These are phyloP conservation scores for Gadus macrocephalus DNA, from an alignment of 2,113 vertebrate genomes.

Conservation along the genomic window DNA sequence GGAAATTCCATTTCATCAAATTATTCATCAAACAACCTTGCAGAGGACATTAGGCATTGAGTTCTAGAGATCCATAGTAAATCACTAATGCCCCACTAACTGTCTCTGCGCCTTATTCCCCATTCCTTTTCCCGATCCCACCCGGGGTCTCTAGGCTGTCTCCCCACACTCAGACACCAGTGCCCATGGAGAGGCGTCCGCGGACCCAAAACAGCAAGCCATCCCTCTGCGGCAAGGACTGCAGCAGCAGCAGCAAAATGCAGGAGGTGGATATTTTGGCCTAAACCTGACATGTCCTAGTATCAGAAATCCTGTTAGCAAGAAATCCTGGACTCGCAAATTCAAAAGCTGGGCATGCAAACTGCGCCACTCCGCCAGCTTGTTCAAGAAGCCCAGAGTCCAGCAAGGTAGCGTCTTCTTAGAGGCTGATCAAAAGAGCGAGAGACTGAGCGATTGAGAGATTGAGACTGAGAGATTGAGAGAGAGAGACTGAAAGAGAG, in stretches of 20 bases:
- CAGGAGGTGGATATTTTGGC: constrained; percentile 98
- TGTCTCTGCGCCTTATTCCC: constrained; percentile 42
- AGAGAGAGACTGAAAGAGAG: neutral
- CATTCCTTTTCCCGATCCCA: constrained; percentile 8
- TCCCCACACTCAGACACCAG: constrained; percentile 75
- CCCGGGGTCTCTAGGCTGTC: constrained; percentile 72
- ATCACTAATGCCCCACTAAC: constrained; percentile 29
- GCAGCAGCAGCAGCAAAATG: constrained; percentile 81
- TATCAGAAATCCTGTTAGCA: constrained; percentile 97
- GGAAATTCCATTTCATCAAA: too few relatives aligned
- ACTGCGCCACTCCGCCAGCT: constrained; percentile 91
- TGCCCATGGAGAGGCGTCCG: constrained; percentile 73
- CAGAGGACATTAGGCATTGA: too few relatives aligned
- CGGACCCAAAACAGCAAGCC: constrained; percentile 68
- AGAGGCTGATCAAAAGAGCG: constrained; percentile 70
- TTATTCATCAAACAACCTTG: too few relatives aligned
- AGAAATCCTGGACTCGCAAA: constrained; percentile 95
- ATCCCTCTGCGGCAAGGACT: constrained; percentile 77
- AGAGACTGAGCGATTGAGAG: constrained; percentile 24
- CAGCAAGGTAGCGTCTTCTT: constrained; percentile 89
- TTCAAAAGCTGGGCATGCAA: constrained; percentile 95
- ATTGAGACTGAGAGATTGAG: constrained; percentile 29
- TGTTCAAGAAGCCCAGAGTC: constrained; percentile 92
- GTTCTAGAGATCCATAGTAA: too few relatives aligned
- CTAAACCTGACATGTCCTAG: constrained; percentile 97